Evolutionary conservation across 2,888 invertebrate genomes (phyloP), one percentile per base, ranked within the genome.

Genomic region (Papilio elwesi): DNA sequence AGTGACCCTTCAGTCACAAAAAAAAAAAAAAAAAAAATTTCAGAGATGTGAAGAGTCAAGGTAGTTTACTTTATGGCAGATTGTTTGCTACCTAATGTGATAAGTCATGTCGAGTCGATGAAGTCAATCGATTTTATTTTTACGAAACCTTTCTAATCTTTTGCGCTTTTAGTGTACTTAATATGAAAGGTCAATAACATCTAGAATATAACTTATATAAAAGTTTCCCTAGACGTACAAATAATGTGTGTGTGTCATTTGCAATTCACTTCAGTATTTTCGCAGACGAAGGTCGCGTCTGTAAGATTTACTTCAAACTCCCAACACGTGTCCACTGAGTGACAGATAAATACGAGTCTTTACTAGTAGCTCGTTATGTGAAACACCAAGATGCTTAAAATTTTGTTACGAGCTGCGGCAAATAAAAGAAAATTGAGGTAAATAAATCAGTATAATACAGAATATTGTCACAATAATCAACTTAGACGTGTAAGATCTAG

Each of bases 41-140:
- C 36, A 12, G 36, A 47, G 55, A 53, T 55, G 53, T 49, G 57
- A n/a, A 59, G 57, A 53, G 51, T 15, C 62, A 12, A 69, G 62
- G 62, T 59, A 69, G 51, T 57, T 62, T 36, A 62, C 59, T 51
- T 52, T 16, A 38, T 48, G n/a, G 59, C 62, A 69, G 62, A 69
- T 69, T 69, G 69, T 26, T 49, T 69, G 69, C 51, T 26, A 69
- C 62, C n/a, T 62, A 69, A 62, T 69, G 69, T 62, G 69, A 69
- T 64, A 70, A 70, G 70, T 70, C 70, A 70, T 47, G 64, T 53
- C 43, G 53, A 64, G 53, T 53, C 16, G 11, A n/a, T 63, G 36
- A 26, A 70, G 10, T 51, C 49, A 69, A 69, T 62, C 62, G 15
- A 69, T 68, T 49, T 7, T 6, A 51, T 26, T 51, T 65, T 65